A percentile compares a stretch with the other conserved stretches of the same genome.
Conservation (phyloP, 2,797 vertebrate species). For the Sphenodon punctatus region DNA sequence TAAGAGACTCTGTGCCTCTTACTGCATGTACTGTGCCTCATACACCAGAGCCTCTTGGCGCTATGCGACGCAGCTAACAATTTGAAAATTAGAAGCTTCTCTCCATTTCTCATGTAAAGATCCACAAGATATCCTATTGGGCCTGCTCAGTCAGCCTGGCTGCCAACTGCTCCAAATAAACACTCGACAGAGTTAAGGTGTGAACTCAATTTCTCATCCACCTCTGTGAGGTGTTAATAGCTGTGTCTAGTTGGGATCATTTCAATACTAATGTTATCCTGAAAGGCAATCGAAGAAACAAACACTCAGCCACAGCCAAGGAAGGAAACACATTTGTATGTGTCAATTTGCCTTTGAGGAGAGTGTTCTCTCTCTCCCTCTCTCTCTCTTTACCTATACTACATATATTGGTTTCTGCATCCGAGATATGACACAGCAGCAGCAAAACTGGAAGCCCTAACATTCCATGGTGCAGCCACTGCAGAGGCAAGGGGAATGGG, state of each 20-base stretch:
- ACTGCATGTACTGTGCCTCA: background rate
- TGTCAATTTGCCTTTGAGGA: background rate
- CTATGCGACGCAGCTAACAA: background rate
- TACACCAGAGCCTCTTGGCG: background rate
- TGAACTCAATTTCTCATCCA: background rate
- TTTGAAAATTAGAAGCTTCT: background rate
- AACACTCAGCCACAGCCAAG: background rate
- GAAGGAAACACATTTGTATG: background rate
- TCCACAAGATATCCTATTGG: background rate
- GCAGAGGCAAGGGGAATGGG: no score
- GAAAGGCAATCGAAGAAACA: background rate
- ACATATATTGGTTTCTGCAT: background rate
- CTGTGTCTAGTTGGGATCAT: background rate
- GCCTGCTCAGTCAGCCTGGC: background rate
- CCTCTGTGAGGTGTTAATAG: background rate
- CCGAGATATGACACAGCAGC: background rate
- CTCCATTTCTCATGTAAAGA: background rate
- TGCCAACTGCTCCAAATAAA: background rate
- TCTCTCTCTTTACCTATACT: background rate
- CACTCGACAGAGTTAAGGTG: background rate
- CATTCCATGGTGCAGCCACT: no score
- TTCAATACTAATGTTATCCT: background rate
- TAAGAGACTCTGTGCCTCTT: background rate
- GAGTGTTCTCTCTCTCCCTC: no score
- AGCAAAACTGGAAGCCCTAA: background rate